phyloP scores from a whole-genome alignment of 1,140 invertebrate species.

The Cardiocondyla obscurior region DNA sequence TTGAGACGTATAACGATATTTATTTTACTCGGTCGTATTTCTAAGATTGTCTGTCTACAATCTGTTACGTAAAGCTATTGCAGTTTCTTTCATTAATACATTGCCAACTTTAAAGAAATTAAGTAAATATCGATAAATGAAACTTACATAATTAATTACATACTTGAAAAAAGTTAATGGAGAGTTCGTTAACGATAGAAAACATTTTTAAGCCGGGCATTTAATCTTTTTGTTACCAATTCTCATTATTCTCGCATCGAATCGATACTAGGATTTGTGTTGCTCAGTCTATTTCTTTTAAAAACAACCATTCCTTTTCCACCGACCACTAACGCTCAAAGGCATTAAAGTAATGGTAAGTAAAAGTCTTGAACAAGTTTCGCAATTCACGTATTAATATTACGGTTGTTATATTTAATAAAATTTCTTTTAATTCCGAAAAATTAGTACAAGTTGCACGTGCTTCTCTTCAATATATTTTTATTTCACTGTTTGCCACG shows the following conservation, averaged over 20 bases:
- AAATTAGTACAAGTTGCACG: background rate
- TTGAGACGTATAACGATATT: background rate
- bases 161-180: slow-evolving; percentile 17
- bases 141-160: slow-evolving; percentile 43
- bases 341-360: background rate
- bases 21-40: background rate
- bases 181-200: slow-evolving; percentile 19
- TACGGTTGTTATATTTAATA: background rate
- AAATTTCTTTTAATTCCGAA: background rate
- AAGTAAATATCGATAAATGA: slow-evolving; percentile 17
- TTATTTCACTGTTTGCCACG: background rate
- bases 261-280: background rate
- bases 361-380: background rate
- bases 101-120: background rate
- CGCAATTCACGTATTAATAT: background rate
- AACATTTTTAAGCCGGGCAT: slow-evolving; percentile 1
- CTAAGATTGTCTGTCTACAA: slow-evolving; percentile 4
- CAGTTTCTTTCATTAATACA: background rate
- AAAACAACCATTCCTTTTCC: background rate
- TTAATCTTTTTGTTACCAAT: slow-evolving; percentile 33
- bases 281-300: background rate
- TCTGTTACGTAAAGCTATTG: background rate
- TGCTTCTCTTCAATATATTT: background rate
- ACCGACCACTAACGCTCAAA: background rate
- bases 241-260: slow-evolving; percentile 18